Evolutionary conservation across 1,140 invertebrate species (phyloP).

Genomic region (Pissodes strobi): DNA sequence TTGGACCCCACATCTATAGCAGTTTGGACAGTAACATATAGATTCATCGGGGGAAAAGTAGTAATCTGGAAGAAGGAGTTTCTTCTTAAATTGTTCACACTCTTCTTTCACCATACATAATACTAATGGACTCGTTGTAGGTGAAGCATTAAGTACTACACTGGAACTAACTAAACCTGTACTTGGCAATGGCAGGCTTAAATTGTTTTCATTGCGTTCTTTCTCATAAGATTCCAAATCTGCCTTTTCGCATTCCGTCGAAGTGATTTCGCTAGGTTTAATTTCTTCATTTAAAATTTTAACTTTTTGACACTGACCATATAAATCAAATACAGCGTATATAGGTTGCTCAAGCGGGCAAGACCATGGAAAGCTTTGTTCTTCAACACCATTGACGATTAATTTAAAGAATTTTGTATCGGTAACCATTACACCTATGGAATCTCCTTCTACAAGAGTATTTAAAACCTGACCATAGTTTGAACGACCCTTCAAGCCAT

Average conservation of each 20-base stretch:
- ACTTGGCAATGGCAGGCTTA: constrained; percentile 44
- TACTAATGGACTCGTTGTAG: constrained; percentile 49
- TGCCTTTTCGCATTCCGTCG: constrained; percentile 68
- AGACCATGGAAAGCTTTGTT: constrained; percentile 62
- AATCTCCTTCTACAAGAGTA: constrained; percentile 63
- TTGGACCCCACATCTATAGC: constrained; percentile 51
- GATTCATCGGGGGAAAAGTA: constrained; percentile 64
- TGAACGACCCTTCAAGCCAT: constrained; percentile 76
- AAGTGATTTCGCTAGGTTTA: constrained; percentile 54
- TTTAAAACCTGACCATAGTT: constrained; percentile 71
- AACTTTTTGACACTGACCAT: constrained; percentile 81
- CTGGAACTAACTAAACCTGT: constrained; percentile 38
- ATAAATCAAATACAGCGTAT: constrained; percentile 80
- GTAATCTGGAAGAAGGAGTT: constrained; percentile 63
- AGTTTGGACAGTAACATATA: constrained; percentile 65
- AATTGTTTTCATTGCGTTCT: constrained; percentile 55
- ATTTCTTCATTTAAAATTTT: constrained; percentile 55
- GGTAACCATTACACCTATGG: constrained; percentile 71
- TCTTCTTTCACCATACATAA: constrained; percentile 73
- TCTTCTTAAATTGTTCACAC: constrained; percentile 72
- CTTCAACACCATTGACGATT: constrained; percentile 70
- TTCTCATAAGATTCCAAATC: constrained; percentile 75
- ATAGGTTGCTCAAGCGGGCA: constrained; percentile 58
- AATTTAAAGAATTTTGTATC: constrained; percentile 68
- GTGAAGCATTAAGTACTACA: constrained; percentile 38